Evolutionary conservation across 2,797 vertebrate genomes (phyloP), one percentile per base, ranked within the genome.

Genomic region (Lemur catta): DNA sequence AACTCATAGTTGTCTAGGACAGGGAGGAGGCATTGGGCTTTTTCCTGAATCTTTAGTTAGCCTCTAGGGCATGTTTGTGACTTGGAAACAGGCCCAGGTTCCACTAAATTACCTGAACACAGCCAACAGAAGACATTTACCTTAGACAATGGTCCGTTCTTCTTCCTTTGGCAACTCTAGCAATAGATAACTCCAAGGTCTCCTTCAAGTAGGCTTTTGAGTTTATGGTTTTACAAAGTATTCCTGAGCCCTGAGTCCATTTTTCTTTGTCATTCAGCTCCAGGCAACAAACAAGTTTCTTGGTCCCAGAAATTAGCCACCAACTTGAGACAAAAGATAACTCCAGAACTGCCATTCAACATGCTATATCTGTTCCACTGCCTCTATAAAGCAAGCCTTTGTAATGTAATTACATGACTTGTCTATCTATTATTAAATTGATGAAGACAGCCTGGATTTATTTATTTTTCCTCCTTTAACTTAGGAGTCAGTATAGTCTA

Each of bases 381-480:
- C 67, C 88, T 96, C 95, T 69, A 46, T 91, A 96, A 95, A 97
- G 57, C 91, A 94, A 78, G 96, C n/a, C 55, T 97, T 96, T 93
- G 89, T 71, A 97, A 89, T 97, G 93, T 97, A 97, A 97, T 97
- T 97, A 96, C 93, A 97, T 94, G 91, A 96, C 79, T 95, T 97
- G 92, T 87, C 90, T 94, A 33, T 93, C 95, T 81, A n/a, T 74
- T 89, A 81, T 90, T 88, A 90, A 97, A 97, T 89, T 93, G 71
- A 97, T 81, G 84, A 91, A 22, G 91, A 87, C 89, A 92, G 86
- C 86, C 81, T 89, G 41, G 61, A 84, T 89, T 96, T 97, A 78
- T 84, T 89, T 91, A 59, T 92, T 89, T 94, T 96, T 89, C 78
- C 20, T 86, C 59, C 69, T 90, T 89, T 95, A 95, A 93, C 80